Evolutionary conservation across 2,888 invertebrate genomes (phyloP).

Genomic region (Anoplius nigerrimus): DNA sequence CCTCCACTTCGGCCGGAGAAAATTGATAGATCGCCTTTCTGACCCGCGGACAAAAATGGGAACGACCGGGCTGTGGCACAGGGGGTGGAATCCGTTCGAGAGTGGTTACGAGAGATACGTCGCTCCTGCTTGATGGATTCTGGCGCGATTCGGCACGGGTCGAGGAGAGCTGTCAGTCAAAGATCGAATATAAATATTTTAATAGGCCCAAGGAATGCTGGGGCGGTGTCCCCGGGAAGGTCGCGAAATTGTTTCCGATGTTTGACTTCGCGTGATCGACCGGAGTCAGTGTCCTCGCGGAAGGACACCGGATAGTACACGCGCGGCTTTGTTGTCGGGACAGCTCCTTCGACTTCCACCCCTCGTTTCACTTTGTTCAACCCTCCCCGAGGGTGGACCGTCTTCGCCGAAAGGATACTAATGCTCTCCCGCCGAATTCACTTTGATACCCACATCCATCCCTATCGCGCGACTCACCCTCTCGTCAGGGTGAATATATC

Average conservation of each 20-base stretch:
- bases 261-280: no score
- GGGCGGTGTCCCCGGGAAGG: no score
- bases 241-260: no score
- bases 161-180: no score
- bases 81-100: not conserved
- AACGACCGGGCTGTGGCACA: no score
- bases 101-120: conserved; percentile 27
- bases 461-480: not conserved
- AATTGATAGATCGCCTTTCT: conserved; percentile 52
- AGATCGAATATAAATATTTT: no score
- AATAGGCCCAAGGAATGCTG: no score
- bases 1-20: conserved; percentile 22
- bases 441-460: conserved; percentile 24
- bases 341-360: no score
- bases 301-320: not conserved
- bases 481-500: conserved; percentile 29
- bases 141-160: not conserved
- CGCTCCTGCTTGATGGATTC: conserved; percentile 41
- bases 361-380: not conserved
- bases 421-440: conserved; percentile 26
- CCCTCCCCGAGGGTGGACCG: conserved; percentile 17
- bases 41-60: conserved; percentile 21
- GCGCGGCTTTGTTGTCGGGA: not conserved
- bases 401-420: conserved; percentile 23
- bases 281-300: no score